Evolutionary conservation across 2,113 vertebrate species (phyloP).

Genomic region (Prochilodus magdalenae): DNA sequence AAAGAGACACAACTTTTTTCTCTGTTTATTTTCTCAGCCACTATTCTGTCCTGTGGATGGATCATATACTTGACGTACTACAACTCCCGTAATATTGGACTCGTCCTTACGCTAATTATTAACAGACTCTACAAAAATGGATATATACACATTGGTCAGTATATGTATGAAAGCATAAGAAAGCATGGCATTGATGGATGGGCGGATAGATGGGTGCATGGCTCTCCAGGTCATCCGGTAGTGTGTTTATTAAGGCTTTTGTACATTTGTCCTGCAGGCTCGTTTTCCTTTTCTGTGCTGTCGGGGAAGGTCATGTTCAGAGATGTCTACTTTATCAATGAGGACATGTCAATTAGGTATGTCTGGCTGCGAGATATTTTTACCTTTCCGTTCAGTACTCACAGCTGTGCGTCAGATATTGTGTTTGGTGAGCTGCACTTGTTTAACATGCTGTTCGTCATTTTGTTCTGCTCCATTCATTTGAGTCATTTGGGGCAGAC

Average conservation of each 20-base stretch:
- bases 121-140: constrained; percentile 97
- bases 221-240: neutral
- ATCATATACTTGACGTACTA: constrained; percentile 99
- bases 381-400: neutral
- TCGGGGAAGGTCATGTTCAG: constrained; percentile 99
- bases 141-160: constrained; percentile 97
- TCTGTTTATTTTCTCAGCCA: constrained; percentile 82
- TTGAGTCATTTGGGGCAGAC: neutral
- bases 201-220: neutral
- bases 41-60: constrained; percentile 99
- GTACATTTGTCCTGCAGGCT: constrained; percentile 77
- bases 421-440: no score
- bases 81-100: constrained; percentile 97
- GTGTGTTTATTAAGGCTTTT: neutral
- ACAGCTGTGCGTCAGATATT: neutral
- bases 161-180: neutral
- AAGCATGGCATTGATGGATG: neutral
- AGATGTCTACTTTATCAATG: constrained; percentile 96
- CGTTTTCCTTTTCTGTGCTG: constrained; percentile 97
- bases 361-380: neutral
- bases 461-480: neutral
- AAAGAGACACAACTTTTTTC: neutral
- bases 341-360: constrained; percentile 98
- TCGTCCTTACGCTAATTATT: constrained; percentile 94
- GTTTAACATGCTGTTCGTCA: neutral